Evolutionary conservation across 2,113 vertebrate species (phyloP), one percentile per base, ranked within the genome.

Genomic region (Tetraodon nigroviridis): DNA sequence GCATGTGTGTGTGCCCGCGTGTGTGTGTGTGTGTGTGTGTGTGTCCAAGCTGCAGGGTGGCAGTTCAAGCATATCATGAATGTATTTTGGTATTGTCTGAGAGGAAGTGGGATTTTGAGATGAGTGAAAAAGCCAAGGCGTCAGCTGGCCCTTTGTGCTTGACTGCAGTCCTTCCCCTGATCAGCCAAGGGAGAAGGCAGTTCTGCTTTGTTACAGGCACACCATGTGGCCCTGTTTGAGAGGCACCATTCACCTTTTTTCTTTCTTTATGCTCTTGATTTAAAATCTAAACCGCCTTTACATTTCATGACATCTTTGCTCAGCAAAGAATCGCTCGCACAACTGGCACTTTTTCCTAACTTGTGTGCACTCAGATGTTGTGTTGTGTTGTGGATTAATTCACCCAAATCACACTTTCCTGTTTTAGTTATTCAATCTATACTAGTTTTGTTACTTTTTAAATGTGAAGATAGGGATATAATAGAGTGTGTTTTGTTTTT

Each of bases 61-160:
- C 79, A 80, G 82, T 86, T 78, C 73, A 87, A 84, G 84, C 87
- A 85, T 88, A 87, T 87, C 84, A 88, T 86, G 76, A 84, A 88
- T 86, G 82, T 79, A 84, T 89, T 86, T 89, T 78, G 77, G 80
- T 86, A 81, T 86, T 85, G 84, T 89, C 64, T 85, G 84, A 69
- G 80, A 83, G 83, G 84, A 84, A 86, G 85, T 85, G 70, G 85
- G 84, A 83, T 87, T 88, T 87, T 75, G 79, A 87, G 80, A 79
- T 70, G 85, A 86, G 79, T 82, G 86, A 84, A 84, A 37, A 87
- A 83, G 84, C 82, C 78, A 68, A 83, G 86, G 85, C 84, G 87
- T 90, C 88, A 90, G 86, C 89, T 90, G 89, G 86, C 79, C 83
- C 85, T 85, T 89, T 89, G 89, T 89, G 85, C 82, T 75, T 77